Base-by-base conservation (phyloP, 2,888 invertebrate species). In the Eremobia ochroleuca region DNA sequence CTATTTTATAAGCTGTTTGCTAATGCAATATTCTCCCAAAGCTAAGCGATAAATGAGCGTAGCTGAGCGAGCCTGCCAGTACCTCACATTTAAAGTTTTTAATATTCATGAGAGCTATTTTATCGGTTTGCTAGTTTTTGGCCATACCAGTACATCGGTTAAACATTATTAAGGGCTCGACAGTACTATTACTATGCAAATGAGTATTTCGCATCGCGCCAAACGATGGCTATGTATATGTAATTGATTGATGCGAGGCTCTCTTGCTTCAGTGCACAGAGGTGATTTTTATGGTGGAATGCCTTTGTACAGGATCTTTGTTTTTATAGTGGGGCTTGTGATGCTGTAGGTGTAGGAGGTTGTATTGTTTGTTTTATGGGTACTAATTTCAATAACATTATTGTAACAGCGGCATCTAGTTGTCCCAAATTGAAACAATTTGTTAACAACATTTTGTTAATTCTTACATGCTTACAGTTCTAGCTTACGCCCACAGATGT, bases 141-240 rank as follows among this genome's bases (percentile, higher is more conserved):
- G 65, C 75, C 77, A 78, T 82, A 84, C 65, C 75, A 70, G 81
- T 87, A 86, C 90, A 88, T 87, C 88, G 88, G 88, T 92, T 90
- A 88, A 90, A 88, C 90, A 92, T 89, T 90, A 90, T 91, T 88
- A 91, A 90, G 87, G 88, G 83, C 81, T 79, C 64, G 78, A 72
- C 59, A 73, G 62, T 83, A 86, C 86, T 89, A 90, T 92, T 91
- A 92, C 87, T 88, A 92, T 92, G 92, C 90, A 92, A 92, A 92
- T 92, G 84, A 85, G 87, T 87, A 84, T 80, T 83, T 77, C 58
- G 66, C 58, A 64, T 34, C 66, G 76, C 71, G 59, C 73, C 79
- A 78, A 83, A 81, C 87, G 69, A 77, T 74, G 62, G 73, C 85
- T 76, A 76, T 86, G 81, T 87, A 78, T 77, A 87, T 83, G 62